Evolutionary conservation across 1,140 invertebrate genomes (phyloP), one percentile per base, ranked within the genome.

Genomic region (Phortica variegata): DNA sequence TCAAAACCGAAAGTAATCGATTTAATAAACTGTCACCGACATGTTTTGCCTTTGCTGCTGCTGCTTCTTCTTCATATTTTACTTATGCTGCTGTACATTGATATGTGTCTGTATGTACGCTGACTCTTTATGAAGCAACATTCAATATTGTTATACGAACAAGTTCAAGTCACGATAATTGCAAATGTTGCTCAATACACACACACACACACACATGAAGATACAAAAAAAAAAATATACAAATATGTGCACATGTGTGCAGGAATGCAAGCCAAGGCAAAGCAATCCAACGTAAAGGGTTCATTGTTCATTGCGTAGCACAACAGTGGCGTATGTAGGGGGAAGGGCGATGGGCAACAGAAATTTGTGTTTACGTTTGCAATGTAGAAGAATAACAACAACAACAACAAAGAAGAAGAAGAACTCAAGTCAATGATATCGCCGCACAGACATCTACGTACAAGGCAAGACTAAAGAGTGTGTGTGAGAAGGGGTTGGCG

Each of bases 1-100:
- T 71, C 68, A 71, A 71, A 71, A 65, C 56, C 58, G 61, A 69
- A 69, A 72, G 68, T 72, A 71, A 71, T 72, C 62, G 63, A 71
- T 71, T 71, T 71, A 71, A 71, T 72, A 72, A 71, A 71, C 68
- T 71, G 68, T 71, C 68, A 71, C 68, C 68, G 61, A 59, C 68
- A 71, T 71, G 68, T 65, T 59, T 58, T 45, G 42, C 12, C 47
- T 34, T 26, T 52, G 47, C 31, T 10, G 13, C 20, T 23, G 16
- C 44, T 23, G n/a, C n/a, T n/a, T n/a, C n/a, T n/a, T n/a, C n/a
- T n/a, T n/a, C n/a, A n/a, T n/a, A n/a, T n/a, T n/a, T n/a, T n/a
- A n/a, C n/a, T n/a, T n/a, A n/a, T n/a, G n/a, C n/a, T n/a, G n/a
- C n/a, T n/a, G n/a, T n/a, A n/a, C n/a, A n/a, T n/a, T n/a, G n/a